Percentiles rank a stretch among this genome's conserved stretches.
Evolutionary conservation across 2,888 invertebrate genomes (phyloP).

Genomic region (Tetanocera ferruginea): DNA sequence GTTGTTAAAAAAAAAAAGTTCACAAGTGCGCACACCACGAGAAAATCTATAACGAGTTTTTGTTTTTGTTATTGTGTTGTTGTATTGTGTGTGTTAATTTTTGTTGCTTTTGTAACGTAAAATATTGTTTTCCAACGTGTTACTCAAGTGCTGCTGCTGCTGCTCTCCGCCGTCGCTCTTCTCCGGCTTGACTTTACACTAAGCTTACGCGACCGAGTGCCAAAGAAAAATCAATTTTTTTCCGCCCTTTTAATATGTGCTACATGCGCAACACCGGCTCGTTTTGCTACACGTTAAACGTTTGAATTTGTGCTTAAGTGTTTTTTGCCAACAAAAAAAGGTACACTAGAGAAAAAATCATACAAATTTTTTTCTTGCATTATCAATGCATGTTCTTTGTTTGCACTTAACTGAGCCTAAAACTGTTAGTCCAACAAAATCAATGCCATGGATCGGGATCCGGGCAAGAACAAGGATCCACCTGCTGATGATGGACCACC

Average conservation of each 20-base stretch:
- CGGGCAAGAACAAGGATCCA: slow-evolving; percentile 62
- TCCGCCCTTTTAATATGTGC: slow-evolving; percentile 23
- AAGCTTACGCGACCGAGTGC: slow-evolving; percentile 51
- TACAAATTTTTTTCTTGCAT: not conserved
- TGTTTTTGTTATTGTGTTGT: slow-evolving; percentile 20
- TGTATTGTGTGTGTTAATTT: not conserved
- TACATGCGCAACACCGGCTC: too few relatives aligned
- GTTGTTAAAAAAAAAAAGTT: not conserved
- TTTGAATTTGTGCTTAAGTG: not conserved
- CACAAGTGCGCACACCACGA: not conserved
- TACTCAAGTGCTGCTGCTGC: slow-evolving; percentile 3
- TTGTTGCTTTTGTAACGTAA: slow-evolving; percentile 2
- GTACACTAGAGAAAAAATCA: too few relatives aligned
- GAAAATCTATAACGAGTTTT: slow-evolving; percentile 17
- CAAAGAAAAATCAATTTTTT: slow-evolving; percentile 65
- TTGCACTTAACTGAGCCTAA: not conserved
- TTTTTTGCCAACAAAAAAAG: not conserved
- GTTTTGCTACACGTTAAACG: slow-evolving; percentile 11
- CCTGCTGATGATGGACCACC: slow-evolving; percentile 46
- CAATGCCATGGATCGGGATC: slow-evolving; percentile 65
- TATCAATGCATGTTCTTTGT: slow-evolving; percentile 21
- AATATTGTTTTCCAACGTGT: slow-evolving; percentile 20
- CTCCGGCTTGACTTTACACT: not conserved
- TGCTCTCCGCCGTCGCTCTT: not conserved
- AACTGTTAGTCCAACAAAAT: slow-evolving; percentile 26